Evolutionary conservation across 2,113 vertebrate genomes (phyloP).

Genomic region (Madoqua kirkii): DNA sequence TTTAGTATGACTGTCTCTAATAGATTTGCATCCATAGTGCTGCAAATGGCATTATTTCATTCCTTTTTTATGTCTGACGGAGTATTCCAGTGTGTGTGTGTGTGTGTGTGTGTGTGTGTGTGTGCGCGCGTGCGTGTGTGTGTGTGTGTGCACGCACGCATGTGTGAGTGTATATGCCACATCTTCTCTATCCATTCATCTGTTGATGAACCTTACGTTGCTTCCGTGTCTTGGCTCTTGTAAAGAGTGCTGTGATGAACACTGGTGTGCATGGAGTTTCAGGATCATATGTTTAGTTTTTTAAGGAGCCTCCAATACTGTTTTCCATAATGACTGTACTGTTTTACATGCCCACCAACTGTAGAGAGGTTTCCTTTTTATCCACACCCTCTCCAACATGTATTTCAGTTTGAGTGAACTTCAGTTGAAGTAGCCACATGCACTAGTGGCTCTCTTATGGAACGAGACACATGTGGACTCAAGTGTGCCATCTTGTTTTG

Average conservation of each 20-base stretch:
- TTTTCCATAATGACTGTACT: not conserved
- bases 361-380: not conserved
- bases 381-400: not conserved
- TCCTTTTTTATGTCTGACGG: not conserved
- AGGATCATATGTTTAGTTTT: not conserved
- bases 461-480: not conserved
- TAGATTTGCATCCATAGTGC: not conserved
- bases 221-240: not conserved
- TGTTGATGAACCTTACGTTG: not conserved
- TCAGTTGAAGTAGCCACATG: not conserved
- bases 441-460: not conserved
- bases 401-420: not conserved
- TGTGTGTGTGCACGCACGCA: not conserved
- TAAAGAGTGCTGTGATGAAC: not conserved
- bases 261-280: not conserved
- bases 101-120: not conserved
- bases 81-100: not conserved
- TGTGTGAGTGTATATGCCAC: not conserved
- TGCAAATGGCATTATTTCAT: not conserved
- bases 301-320: not conserved
- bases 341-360: not conserved
- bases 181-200: not conserved
- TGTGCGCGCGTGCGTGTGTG: not conserved
- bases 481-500: not conserved
- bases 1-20: not conserved